phyloP scores from a whole-genome alignment of 2,888 invertebrate species.

The Lingula anatina region DNA sequence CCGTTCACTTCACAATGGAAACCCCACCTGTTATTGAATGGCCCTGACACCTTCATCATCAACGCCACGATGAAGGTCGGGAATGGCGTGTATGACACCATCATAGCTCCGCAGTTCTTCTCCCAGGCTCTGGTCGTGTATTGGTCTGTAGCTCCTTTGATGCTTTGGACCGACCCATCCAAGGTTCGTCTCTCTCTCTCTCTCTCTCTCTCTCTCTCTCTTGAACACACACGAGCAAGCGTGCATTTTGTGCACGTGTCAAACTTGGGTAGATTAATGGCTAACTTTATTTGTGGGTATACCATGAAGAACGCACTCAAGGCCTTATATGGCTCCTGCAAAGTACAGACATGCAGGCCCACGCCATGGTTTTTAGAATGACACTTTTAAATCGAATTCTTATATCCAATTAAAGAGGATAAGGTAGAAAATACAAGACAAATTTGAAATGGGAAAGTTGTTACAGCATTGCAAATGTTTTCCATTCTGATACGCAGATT shows the following conservation, averaged over 20 bases:
- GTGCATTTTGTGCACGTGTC: too few relatives aligned
- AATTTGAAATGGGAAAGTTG: background rate
- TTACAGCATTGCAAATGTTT: background rate
- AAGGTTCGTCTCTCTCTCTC: constrained; percentile 17
- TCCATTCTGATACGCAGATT: constrained; percentile 5
- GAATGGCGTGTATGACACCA: constrained; percentile 15
- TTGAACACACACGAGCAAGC: too few relatives aligned
- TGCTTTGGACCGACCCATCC: constrained; percentile 17
- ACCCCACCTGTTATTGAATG: constrained; percentile 19
- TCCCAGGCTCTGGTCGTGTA: constrained; percentile 23
- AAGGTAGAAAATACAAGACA: too few relatives aligned
- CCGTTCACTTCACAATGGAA: constrained; percentile 18
- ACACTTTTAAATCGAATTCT: too few relatives aligned
- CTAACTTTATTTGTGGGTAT: too few relatives aligned
- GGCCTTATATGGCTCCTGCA: too few relatives aligned
- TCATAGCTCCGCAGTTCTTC: constrained; percentile 33
- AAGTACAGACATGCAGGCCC: too few relatives aligned
- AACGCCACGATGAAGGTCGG: constrained; percentile 16
- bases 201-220: too few relatives aligned
- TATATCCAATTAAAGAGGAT: too few relatives aligned
- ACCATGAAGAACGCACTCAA: too few relatives aligned
- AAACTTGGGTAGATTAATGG: too few relatives aligned
- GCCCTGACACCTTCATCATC: constrained; percentile 24
- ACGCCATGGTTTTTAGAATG: too few relatives aligned
- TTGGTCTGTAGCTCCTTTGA: constrained; percentile 23